Evolutionary conservation across 2,888 invertebrate species (phyloP), one percentile per base, ranked within the genome.

Genomic region (Zhengitettix transpicula): DNA sequence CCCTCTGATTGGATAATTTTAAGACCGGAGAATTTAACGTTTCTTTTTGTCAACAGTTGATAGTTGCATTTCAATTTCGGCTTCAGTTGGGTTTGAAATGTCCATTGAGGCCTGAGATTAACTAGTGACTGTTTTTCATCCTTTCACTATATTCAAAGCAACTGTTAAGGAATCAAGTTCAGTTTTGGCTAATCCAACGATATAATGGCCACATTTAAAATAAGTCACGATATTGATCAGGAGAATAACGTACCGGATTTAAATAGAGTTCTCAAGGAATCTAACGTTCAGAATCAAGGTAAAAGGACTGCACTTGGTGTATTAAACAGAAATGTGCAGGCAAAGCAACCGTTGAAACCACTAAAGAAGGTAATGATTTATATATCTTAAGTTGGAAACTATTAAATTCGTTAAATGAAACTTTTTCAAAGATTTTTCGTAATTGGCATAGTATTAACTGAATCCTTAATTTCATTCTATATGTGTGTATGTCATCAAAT

Each of bases 121-220:
- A 28, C 28, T 7, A 5, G 28, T 7, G 28, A 7, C 28, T 28
- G 3, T 28, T 28, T 28, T 28, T 28, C 7, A 7, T 28, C 28
- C 28, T 5, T 5, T 28, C 28, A 28, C 28, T 7, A 28, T 28
- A 2, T 5, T 28, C 7, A 28, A 28, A 28, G 28, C 28, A 28
- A 28, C 28, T 28, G 28, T 7, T 28, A 28, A 28, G 28, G 28
- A 28, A 28, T 28, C 28, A 28, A 28, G 28, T 28, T 28, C 28
- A 28, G 28, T 28, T 28, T 40, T 40, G 14, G 14, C 65, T 72
- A 68, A 61, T 70, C 69, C 41, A 69, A 69, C 70, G 71, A 71
- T 40, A 56, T 56, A 57, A 87, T 87, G 87, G 85, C 86, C 73
- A 78, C 81, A 67, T 83, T 87, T 73, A 80, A 82, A 74, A 84